phyloP scores from a whole-genome alignment of 2,888 invertebrate species.

The Neoitamus cyanurus region DNA sequence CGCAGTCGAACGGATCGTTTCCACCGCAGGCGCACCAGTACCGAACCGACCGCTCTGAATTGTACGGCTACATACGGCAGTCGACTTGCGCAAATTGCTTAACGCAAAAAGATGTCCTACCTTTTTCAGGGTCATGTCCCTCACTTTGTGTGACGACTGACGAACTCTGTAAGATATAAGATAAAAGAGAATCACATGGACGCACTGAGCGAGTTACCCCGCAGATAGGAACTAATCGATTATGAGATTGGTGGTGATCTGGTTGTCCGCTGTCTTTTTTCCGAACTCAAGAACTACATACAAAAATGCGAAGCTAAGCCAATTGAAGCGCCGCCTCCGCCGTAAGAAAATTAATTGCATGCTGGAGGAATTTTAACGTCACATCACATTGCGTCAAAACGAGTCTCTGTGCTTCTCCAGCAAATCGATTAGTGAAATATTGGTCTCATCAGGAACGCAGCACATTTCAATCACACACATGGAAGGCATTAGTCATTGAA shows the following conservation, averaged over 20 bases:
- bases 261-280: background rate
- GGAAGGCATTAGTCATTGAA: background rate
- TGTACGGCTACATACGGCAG: background rate
- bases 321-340: background rate
- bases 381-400: conserved; percentile 3
- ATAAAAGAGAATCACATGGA: background rate
- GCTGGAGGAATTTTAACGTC: background rate
- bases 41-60: background rate
- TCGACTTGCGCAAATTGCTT: background rate
- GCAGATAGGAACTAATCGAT: background rate
- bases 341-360: background rate
- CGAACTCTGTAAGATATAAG: no score
- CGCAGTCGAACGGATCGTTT: background rate
- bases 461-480: background rate
- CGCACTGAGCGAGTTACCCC: background rate
- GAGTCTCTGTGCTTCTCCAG: background rate
- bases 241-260: background rate
- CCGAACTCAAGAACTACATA: background rate
- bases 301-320: background rate
- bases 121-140: conserved; percentile 1
- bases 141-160: conserved; percentile 1
- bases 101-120: background rate
- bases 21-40: background rate
- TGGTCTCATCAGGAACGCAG: background rate
- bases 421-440: conserved; percentile 1